phyloP scores from a whole-genome alignment of 2,888 invertebrate species.

The Aphrophora alni region DNA sequence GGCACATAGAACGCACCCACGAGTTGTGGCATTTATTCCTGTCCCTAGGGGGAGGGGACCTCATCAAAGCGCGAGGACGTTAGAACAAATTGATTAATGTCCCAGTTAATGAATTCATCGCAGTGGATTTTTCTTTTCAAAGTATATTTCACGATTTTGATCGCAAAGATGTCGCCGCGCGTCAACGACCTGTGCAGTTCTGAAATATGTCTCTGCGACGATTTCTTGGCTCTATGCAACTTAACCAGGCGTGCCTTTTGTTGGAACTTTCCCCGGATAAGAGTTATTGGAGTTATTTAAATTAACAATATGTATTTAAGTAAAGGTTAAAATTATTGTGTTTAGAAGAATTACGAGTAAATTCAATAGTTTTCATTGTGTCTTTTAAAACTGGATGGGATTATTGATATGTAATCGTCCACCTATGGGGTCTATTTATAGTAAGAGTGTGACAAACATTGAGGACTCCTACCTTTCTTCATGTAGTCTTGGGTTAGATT shows the following conservation, averaged over 20 bases:
- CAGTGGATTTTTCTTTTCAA: background rate
- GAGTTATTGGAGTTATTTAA: too few species aligned
- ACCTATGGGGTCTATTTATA: too few species aligned
- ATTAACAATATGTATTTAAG: too few species aligned
- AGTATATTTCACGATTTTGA: background rate
- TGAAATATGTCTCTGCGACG: conserved; percentile 15
- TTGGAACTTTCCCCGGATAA: background rate
- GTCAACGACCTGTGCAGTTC: background rate
- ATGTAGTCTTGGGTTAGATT: too few species aligned
- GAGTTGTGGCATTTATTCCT: background rate
- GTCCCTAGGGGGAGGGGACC: background rate
- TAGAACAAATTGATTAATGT: background rate
- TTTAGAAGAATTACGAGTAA: too few species aligned
- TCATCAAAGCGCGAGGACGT: background rate
- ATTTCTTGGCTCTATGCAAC: conserved; percentile 33
- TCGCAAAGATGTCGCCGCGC: background rate
- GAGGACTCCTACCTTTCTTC: too few species aligned
- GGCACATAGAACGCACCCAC: background rate
- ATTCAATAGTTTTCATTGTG: too few species aligned
- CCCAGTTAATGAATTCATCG: background rate
- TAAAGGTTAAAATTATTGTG: too few species aligned
- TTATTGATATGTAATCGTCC: too few species aligned
- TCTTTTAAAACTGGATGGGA: too few species aligned
- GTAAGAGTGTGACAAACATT: too few species aligned
- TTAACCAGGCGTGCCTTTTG: conserved; percentile 12